Conservation (phyloP, 1,140 invertebrate species). For the Cherax quadricarinatus region DNA sequence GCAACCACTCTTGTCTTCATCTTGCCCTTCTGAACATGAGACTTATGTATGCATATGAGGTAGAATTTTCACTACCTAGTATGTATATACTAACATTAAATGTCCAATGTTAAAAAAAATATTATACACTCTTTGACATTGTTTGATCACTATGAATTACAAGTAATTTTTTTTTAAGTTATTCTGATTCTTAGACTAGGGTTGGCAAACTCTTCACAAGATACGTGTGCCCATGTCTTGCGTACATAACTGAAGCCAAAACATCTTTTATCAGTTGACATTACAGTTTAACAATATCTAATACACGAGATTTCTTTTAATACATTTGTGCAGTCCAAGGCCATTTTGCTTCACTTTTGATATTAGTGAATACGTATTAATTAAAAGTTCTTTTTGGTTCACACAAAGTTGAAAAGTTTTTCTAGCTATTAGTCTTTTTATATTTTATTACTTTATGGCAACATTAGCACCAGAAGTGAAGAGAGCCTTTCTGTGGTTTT, state of each 20-base stretch:
- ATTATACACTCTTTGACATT: constrained; percentile 40
- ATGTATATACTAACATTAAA: constrained; percentile 23
- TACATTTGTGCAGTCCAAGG: constrained; percentile 67
- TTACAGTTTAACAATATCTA: constrained; percentile 7
- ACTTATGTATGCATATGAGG: constrained; percentile 49
- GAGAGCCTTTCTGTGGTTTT: constrained; percentile 58
- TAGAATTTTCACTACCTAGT: constrained; percentile 66
- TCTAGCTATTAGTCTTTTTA: constrained; percentile 20
- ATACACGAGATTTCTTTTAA: constrained; percentile 34
- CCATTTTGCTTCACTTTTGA: constrained; percentile 67
- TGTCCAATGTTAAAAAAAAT: constrained; percentile 47
- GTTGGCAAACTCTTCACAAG: constrained; percentile 51
- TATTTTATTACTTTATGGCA: constrained; percentile 53
- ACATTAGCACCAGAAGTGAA: constrained; percentile 69
- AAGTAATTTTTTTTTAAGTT: constrained; percentile 19
- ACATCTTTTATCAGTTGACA: constrained; percentile 4
- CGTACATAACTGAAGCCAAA: constrained; percentile 25
- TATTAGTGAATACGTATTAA: constrained; percentile 41
- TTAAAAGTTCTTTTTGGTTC: constrained; percentile 34
- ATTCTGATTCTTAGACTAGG: constrained; percentile 52
- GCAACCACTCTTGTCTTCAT: constrained; percentile 40
- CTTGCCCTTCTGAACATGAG: not conserved
- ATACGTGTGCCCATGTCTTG: constrained; percentile 32
- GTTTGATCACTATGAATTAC: constrained; percentile 30
- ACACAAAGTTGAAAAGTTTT: constrained; percentile 3